A percentile compares a stretch with the other conserved stretches of the same genome.
These are phyloP conservation scores for Abrostola triplasia DNA, from an alignment of 2,888 invertebrate genomes.

Conservation along the genomic window DNA sequence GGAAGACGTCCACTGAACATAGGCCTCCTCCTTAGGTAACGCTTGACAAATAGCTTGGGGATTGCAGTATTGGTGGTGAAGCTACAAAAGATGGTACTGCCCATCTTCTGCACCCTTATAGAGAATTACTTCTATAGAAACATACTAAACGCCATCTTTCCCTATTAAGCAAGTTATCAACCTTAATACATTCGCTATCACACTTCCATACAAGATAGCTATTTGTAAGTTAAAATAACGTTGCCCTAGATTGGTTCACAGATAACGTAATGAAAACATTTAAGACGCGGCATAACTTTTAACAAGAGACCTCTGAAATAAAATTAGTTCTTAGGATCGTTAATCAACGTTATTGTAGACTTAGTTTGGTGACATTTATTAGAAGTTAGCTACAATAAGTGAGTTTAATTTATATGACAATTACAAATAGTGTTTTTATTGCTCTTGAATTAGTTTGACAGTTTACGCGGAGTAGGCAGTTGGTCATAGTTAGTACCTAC, in stretches of 20 bases:
- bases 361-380: conserved; percentile 46
- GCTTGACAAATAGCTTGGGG: no score
- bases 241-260: conserved; percentile 32
- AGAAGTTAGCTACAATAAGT: conserved; percentile 21
- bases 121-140: no score
- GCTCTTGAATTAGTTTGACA: no score
- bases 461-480: no score
- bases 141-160: no score
- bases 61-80: no score
- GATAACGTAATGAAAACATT: conserved; percentile 43
- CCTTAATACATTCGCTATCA: not conserved
- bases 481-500: no score
- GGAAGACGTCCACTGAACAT: no score
- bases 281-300: conserved; percentile 29
- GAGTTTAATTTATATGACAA: conserved; percentile 19
- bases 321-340: conserved; percentile 54
- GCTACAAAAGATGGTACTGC: no score
- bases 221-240: conserved; percentile 12
- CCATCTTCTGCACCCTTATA: no score
- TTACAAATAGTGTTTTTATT: not conserved
- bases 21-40: no score
- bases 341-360: conserved; percentile 41
- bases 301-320: conserved; percentile 40
- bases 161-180: not conserved
- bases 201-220: conserved; percentile 5